Percentiles rank a stretch among this genome's conserved stretches.
These are phyloP conservation scores for Heloderma charlesbogerti DNA, from an alignment of 2,113 vertebrate genomes.

Conservation along the genomic window DNA sequence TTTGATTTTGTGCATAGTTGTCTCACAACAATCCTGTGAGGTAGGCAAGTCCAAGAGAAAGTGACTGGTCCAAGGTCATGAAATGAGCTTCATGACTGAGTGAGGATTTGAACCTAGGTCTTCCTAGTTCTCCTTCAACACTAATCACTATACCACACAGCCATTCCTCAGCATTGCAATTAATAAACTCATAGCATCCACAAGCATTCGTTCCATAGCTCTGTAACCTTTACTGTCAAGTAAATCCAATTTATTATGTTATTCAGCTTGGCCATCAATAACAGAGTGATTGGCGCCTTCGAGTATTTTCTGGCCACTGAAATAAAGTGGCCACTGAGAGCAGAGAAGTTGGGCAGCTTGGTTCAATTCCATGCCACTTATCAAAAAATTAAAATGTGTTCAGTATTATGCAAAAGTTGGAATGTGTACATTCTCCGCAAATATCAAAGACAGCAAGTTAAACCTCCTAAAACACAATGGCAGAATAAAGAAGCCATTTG, in stretches of 20 bases:
- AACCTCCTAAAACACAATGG: not conserved
- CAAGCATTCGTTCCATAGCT: not conserved
- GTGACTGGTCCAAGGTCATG: not conserved
- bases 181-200: not conserved
- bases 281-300: not conserved
- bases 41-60: not conserved
- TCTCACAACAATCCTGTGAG: not conserved
- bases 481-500: not conserved
- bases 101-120: not conserved
- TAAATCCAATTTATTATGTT: not conserved
- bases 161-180: not conserved
- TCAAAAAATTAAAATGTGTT: not conserved
- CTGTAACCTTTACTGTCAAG: not conserved
- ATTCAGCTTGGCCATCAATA: not conserved
- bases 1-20: too few species aligned
- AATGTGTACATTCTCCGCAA: not conserved
- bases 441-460: not conserved
- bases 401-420: not conserved
- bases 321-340: not conserved
- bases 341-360: not conserved
- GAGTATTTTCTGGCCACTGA: not conserved
- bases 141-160: not conserved
- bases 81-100: not conserved
- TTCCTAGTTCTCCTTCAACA: not conserved
- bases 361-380: not conserved